Percentiles rank a stretch among this genome's conserved stretches.
phyloP scores from a whole-genome alignment of 37 sponge, comb jelly and placozoan species.

The Diacarnus erythraeanus region DNA sequence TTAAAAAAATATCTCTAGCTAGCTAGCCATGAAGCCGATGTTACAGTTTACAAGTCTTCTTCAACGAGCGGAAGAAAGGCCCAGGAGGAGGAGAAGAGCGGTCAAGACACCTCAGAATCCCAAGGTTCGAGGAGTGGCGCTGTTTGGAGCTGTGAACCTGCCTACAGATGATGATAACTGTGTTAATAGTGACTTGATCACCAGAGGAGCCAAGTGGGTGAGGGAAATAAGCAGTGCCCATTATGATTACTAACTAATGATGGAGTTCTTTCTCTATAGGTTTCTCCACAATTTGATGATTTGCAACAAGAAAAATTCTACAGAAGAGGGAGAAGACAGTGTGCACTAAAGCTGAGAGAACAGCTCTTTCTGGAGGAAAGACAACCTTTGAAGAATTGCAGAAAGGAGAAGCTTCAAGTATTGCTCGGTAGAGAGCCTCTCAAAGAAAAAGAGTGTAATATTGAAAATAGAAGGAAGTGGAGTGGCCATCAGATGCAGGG shows the following conservation, averaged over 20 bases:
- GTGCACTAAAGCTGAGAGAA: neutral
- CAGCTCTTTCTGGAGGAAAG: neutral
- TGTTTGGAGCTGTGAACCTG: neutral
- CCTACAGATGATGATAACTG: neutral
- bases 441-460: neutral
- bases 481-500: too few relatives aligned
- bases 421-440: neutral
- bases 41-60: slow-evolving; percentile 33
- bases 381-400: neutral
- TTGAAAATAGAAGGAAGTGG: too few relatives aligned
- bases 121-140: slow-evolving; percentile 14
- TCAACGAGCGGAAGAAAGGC: neutral
- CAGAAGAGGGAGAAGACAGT: neutral
- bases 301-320: neutral
- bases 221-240: neutral
- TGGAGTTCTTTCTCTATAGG: slow-evolving; percentile 15
- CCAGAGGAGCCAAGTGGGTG: neutral
- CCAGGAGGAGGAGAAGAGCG: slow-evolving; percentile 14
- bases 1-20: neutral
- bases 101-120: slow-evolving; percentile 37
- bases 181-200: neutral
- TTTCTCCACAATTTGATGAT: slow-evolving; percentile 37
- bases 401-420: too few relatives aligned
- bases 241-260: neutral
- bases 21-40: slow-evolving; percentile 37